Conservation (phyloP, 2,888 invertebrate species). For the Podabrus alpinus region DNA sequence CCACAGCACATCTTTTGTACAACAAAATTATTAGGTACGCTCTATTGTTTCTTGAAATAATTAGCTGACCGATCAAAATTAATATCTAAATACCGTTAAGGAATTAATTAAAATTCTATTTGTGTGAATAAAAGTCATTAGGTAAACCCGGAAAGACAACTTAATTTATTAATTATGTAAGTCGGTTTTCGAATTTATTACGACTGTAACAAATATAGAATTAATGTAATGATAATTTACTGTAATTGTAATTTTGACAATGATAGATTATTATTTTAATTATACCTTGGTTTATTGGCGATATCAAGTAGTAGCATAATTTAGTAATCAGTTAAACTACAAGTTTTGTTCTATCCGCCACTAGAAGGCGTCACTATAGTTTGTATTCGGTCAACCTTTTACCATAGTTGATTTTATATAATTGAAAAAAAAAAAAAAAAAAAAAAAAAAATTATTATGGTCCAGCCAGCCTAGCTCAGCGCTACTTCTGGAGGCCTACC, state of each 20-base stretch:
- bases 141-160: neutral
- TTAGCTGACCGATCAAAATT: neutral
- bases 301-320: neutral
- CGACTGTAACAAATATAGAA: neutral
- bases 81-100: neutral
- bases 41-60: neutral
- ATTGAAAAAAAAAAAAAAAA: no score
- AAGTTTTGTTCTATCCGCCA: neutral
- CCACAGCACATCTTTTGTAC: neutral
- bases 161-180: neutral
- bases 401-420: no score
- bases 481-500: no score
- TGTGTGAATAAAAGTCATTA: neutral
- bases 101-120: neutral
- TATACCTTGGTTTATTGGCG: neutral
- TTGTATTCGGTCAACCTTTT: neutral
- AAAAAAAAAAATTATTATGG: no score
- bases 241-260: conserved; percentile 22
- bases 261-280: conserved; percentile 20
- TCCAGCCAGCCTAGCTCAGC: no score
- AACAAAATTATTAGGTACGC: neutral
- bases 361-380: neutral
- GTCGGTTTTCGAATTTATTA: neutral
- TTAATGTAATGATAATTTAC: conserved; percentile 16
- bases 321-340: neutral